phyloP scores from a whole-genome alignment of 1,140 invertebrate species.

The Drosophila trapezifrons region DNA sequence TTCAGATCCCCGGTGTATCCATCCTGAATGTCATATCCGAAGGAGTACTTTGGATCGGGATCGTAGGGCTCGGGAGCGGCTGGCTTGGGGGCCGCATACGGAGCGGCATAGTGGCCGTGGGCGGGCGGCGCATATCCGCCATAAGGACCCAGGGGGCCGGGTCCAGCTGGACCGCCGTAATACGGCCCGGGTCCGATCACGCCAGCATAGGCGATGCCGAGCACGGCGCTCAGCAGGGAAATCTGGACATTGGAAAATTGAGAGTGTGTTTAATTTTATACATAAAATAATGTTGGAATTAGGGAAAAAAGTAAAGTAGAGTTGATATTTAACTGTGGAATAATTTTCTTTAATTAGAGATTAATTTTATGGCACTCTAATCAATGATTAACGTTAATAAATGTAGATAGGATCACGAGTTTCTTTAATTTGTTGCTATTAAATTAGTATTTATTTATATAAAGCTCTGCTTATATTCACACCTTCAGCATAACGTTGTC shows the following conservation, averaged over 20 bases:
- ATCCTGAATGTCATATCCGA: conserved; percentile 86
- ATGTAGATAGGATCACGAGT: too few species aligned
- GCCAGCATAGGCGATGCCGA: conserved; percentile 66
- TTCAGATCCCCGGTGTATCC: conserved; percentile 87
- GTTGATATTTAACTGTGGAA: too few species aligned
- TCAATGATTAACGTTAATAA: not conserved
- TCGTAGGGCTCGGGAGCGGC: conserved; percentile 85
- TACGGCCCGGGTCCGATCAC: conserved; percentile 74
- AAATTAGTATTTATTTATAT: not conserved
- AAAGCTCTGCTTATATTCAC: not conserved
- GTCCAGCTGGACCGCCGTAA: conserved; percentile 66
- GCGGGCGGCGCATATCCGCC: conserved; percentile 53
- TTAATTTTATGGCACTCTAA: not conserved
- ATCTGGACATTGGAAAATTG: conserved; percentile 36
- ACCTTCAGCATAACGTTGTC: conserved; percentile 57
- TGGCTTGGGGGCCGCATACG: conserved; percentile 71
- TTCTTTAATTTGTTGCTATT: not conserved
- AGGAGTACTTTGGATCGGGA: conserved; percentile 86
- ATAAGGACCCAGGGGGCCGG: conserved; percentile 42
- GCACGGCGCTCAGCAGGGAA: conserved; percentile 69
- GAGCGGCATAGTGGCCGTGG: conserved; percentile 40
- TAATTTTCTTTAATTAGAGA: not conserved
- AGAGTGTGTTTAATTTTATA: not conserved
- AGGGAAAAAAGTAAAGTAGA: not conserved
- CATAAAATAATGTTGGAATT: not conserved